These are phyloP conservation scores for Ormyrus thymus DNA, from an alignment of 2,888 invertebrate species.

Conservation along the genomic window DNA sequence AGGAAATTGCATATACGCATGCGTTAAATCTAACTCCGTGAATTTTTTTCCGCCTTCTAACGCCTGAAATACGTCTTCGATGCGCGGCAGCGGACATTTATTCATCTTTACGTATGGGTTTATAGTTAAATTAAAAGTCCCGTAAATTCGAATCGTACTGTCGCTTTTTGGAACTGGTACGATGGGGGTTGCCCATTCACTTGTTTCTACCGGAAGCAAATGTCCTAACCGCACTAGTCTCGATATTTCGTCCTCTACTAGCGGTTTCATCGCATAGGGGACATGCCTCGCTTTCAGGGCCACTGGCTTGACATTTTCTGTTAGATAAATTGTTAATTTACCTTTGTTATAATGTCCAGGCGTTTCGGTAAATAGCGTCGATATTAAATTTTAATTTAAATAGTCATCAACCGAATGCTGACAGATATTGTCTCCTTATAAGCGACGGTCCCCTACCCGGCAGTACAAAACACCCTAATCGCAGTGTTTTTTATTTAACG, in stretches of 20 bases:
- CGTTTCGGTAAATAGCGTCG: no score
- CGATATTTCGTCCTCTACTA: background rate
- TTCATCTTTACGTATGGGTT: background rate
- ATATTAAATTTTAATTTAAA: no score
- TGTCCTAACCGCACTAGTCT: background rate
- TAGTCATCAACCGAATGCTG: no score
- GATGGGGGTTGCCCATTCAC: no score
- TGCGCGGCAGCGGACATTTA: background rate
- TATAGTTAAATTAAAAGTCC: no score
- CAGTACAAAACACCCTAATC: no score
- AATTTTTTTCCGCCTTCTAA: background rate
- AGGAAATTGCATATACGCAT: background rate
- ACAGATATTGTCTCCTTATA: no score
- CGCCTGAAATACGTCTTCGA: background rate
- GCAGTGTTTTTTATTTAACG: no score
- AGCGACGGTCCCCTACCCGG: no score
- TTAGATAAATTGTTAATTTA: background rate
- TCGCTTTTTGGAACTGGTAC: no score
- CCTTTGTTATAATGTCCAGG: no score
- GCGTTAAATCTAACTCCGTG: background rate
- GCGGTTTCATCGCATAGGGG: constrained; percentile 4
- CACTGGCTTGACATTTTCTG: background rate
- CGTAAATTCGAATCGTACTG: no score
- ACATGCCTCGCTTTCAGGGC: background rate
- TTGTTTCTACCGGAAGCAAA: background rate